Conservation (phyloP, 1,140 invertebrate species). For the Drosophila tropicalis region DNA sequence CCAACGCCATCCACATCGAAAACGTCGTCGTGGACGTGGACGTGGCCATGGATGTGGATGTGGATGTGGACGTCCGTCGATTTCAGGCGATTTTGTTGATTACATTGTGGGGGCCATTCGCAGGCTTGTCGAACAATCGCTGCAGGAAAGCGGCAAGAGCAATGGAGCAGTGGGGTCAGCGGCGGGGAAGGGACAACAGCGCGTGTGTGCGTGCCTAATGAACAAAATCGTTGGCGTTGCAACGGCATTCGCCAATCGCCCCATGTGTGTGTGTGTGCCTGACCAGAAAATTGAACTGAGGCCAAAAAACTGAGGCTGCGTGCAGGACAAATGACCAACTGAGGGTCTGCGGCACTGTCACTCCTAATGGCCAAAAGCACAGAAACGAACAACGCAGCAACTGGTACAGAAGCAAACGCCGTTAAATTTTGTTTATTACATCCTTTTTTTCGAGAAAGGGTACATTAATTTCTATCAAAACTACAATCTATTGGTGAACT, state of each 20-base stretch:
- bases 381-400: slow-evolving; percentile 26
- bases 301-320: slow-evolving; percentile 57
- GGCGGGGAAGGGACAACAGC: background rate
- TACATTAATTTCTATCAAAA: background rate
- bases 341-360: slow-evolving; percentile 67
- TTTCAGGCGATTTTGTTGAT: slow-evolving; percentile 75
- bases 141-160: slow-evolving; percentile 12
- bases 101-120: slow-evolving; percentile 63
- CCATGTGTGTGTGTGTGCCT: slow-evolving; percentile 52
- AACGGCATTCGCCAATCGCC: slow-evolving; percentile 53
- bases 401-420: slow-evolving; percentile 29
- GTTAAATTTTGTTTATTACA: slow-evolving; percentile 66
- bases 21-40: background rate
- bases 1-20: too few relatives aligned
- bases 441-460: background rate
- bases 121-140: slow-evolving; percentile 24
- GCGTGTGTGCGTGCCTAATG: slow-evolving; percentile 57
- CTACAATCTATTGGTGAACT: background rate
- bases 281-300: slow-evolving; percentile 78
- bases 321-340: slow-evolving; percentile 66
- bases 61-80: slow-evolving; percentile 36
- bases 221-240: slow-evolving; percentile 56
- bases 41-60: background rate
- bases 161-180: background rate
- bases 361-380: slow-evolving; percentile 68